These are phyloP conservation scores for Hemaris fuciformis DNA, from an alignment of 2,888 invertebrate species.

Conservation along the genomic window DNA sequence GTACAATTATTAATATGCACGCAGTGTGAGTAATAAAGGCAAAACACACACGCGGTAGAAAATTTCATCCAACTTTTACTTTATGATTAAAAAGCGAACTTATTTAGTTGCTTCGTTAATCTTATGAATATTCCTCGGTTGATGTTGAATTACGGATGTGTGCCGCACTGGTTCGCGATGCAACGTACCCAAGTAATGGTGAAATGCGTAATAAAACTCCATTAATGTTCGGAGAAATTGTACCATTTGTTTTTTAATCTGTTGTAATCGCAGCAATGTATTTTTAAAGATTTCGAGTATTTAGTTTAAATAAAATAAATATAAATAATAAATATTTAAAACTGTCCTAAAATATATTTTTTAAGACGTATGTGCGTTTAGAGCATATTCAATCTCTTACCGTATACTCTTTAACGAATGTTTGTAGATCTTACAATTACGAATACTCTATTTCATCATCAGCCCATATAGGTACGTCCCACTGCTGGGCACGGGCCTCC, in stretches of 20 bases:
- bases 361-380: no score
- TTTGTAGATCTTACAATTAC: no score
- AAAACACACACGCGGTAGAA: background rate
- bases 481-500: no score
- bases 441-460: no score
- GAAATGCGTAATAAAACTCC: background rate
- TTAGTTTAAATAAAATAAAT: no score
- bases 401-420: no score
- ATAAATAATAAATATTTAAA: no score
- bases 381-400: no score
- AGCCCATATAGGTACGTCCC: no score
- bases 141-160: background rate
- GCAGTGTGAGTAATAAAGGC: background rate
- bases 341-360: no score
- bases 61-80: constrained; percentile 6
- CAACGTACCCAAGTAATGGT: background rate
- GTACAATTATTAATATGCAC: background rate
- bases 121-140: constrained; percentile 4
- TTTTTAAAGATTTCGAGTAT: no score
- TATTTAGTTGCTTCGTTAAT: constrained; percentile 1
- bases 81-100: constrained; percentile 1
- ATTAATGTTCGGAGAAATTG: background rate
- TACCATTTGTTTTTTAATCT: background rate
- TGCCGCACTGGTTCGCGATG: no score
- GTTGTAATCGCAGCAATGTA: background rate